Percentiles rank a stretch among this genome's conserved stretches.
Evolutionary conservation across 1,140 invertebrate genomes (phyloP).

Genomic region (Oedothorax gibbosus): DNA sequence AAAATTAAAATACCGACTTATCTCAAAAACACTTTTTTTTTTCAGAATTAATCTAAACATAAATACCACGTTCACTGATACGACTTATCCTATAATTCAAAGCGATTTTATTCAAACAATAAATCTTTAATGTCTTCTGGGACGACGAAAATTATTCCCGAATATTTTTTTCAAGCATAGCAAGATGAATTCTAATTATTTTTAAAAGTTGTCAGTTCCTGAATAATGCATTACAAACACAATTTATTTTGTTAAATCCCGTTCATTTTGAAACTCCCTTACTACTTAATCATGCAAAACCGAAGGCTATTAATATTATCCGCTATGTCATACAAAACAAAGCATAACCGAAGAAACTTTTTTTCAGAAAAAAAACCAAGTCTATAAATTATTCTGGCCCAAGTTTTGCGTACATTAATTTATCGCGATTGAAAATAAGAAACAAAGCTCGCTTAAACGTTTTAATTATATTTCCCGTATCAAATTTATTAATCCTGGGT

Average conservation of each 20-base stretch:
- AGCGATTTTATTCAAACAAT: neutral
- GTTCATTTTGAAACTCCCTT: constrained; percentile 16
- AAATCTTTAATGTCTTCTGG: constrained; percentile 23
- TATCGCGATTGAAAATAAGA: neutral
- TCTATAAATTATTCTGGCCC: constrained; percentile 9
- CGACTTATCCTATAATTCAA: neutral
- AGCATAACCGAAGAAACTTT: neutral
- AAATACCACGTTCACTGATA: neutral
- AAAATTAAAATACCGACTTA: too few relatives aligned
- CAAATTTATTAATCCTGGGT: constrained; percentile 11
- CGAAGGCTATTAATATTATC: constrained; percentile 30
- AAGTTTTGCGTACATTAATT: neutral
- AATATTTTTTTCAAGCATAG: neutral
- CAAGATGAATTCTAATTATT: constrained; percentile 30
- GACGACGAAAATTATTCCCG: constrained; percentile 2
- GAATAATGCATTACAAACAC: constrained; percentile 41
- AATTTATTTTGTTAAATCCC: constrained; percentile 40
- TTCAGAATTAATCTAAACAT: too few relatives aligned
- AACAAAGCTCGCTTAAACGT: neutral
- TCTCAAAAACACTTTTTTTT: too few relatives aligned
- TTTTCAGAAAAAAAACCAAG: neutral
- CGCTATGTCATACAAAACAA: neutral
- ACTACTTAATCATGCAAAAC: constrained; percentile 31
- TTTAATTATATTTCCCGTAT: constrained; percentile 28
- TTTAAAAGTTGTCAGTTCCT: constrained; percentile 8